Percentiles rank a stretch among this genome's conserved stretches.
These are phyloP conservation scores for Limenitis camilla DNA, from an alignment of 2,888 invertebrate genomes.

Conservation along the genomic window DNA sequence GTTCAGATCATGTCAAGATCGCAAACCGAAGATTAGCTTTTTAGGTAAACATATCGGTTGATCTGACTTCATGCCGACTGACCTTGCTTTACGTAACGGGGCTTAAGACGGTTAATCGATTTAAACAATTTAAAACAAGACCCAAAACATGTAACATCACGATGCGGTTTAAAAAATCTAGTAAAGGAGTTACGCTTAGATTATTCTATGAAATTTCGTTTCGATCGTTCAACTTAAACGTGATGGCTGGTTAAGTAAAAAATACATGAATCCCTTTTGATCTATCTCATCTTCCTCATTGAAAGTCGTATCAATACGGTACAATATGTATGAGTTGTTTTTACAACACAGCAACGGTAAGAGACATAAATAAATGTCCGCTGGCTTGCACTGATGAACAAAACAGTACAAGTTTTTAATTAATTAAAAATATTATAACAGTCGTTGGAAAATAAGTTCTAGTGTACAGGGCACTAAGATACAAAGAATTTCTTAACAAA, in stretches of 20 bases:
- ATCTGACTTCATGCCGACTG: slow-evolving; percentile 32
- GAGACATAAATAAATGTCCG: background rate
- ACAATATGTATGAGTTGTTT: background rate
- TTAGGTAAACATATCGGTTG: slow-evolving; percentile 54
- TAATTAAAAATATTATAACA: no score
- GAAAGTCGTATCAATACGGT: background rate
- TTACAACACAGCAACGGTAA: background rate
- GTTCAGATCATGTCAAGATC: slow-evolving; percentile 55
- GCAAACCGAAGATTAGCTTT: slow-evolving; percentile 49
- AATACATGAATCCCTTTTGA: slow-evolving; percentile 45
- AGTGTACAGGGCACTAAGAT: no score
- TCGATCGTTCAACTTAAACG: slow-evolving; percentile 63
- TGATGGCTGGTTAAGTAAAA: slow-evolving; percentile 56
- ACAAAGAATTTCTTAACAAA: no score
- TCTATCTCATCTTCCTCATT: slow-evolving; percentile 32
- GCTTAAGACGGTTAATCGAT: slow-evolving; percentile 19
- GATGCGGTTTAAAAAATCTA: slow-evolving; percentile 24
- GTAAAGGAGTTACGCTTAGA: slow-evolving; percentile 22
- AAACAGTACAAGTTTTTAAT: no score
- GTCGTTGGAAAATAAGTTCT: no score
- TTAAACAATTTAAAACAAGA: slow-evolving; percentile 19
- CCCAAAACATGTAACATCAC: slow-evolving; percentile 24
- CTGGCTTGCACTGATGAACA: background rate
- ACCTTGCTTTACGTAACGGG: slow-evolving; percentile 32
- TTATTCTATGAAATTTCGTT: slow-evolving; percentile 30